phyloP scores from a whole-genome alignment of 53 echinoderm and acorn worm species.

The Hippasteria phrygiana region DNA sequence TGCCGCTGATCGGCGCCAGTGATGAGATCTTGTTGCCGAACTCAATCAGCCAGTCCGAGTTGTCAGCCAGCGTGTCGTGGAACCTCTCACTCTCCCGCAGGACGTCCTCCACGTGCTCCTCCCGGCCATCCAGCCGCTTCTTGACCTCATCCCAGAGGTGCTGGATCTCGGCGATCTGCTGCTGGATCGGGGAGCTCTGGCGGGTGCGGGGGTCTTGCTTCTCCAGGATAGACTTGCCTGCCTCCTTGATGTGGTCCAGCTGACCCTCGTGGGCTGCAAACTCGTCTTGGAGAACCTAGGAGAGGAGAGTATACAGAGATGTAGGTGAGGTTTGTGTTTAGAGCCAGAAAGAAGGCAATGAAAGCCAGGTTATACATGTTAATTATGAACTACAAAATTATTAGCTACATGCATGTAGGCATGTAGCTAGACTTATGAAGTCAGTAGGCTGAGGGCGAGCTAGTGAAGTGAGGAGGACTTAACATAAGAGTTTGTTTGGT shows the following conservation, averaged over 20 bases:
- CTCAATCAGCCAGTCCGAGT: conserved; percentile 93
- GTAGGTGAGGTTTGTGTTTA: background rate
- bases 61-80: conserved; percentile 91
- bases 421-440: no score
- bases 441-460: no score
- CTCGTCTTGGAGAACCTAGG: conserved; percentile 95
- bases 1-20: conserved; percentile 87
- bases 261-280: conserved; percentile 89
- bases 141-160: conserved; percentile 92
- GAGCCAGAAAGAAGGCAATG: no score
- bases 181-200: conserved; percentile 80
- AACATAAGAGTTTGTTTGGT: no score
- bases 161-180: conserved; percentile 82
- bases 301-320: background rate
- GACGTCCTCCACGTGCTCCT: conserved; percentile 91
- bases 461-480: no score
- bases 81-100: conserved; percentile 90
- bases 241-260: conserved; percentile 91
- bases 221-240: conserved; percentile 86
- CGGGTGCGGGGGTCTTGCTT: conserved; percentile 86
- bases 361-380: no score
- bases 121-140: conserved; percentile 87
- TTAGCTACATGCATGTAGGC: no score
- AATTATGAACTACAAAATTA: no score
- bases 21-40: conserved; percentile 87